Evolutionary conservation across 2,797 vertebrate genomes (phyloP).

Genomic region (Clamator glandarius): DNA sequence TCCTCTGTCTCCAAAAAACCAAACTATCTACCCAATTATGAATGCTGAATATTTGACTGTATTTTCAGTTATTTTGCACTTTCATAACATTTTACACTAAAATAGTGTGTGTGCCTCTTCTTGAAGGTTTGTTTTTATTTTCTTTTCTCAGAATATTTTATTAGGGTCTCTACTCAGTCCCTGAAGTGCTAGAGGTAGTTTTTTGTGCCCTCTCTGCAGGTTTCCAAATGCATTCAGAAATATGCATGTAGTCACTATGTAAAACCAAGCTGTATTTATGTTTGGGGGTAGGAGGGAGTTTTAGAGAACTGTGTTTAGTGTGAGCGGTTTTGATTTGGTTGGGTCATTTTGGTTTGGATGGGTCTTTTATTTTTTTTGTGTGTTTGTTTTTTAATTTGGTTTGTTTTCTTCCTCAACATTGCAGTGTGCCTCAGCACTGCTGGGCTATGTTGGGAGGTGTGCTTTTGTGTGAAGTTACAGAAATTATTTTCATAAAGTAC

Average conservation of each 20-base stretch:
- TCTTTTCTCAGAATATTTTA: neutral
- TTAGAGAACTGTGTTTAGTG: neutral
- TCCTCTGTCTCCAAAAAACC: neutral
- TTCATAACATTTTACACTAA: neutral
- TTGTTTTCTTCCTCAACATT: neutral
- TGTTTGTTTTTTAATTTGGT: neutral
- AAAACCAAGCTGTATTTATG: neutral
- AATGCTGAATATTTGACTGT: neutral
- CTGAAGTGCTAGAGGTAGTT: neutral
- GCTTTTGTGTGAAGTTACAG: neutral
- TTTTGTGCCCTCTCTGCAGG: neutral
- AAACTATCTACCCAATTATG: neutral
- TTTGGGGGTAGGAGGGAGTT: fast-evolving
- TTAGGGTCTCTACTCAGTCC: neutral
- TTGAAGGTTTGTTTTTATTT: neutral
- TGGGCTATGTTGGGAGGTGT: neutral
- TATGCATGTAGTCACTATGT: fast-evolving
- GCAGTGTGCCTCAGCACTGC: neutral
- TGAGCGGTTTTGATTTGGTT: neutral
- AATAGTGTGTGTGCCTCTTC: neutral
- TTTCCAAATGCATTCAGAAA: neutral
- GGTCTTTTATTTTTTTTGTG: neutral
- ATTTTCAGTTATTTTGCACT: neutral
- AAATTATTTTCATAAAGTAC: neutral
- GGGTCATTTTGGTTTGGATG: neutral